Conservation (phyloP, 2,113 vertebrate species). For the Hydropotes inermis region DNA sequence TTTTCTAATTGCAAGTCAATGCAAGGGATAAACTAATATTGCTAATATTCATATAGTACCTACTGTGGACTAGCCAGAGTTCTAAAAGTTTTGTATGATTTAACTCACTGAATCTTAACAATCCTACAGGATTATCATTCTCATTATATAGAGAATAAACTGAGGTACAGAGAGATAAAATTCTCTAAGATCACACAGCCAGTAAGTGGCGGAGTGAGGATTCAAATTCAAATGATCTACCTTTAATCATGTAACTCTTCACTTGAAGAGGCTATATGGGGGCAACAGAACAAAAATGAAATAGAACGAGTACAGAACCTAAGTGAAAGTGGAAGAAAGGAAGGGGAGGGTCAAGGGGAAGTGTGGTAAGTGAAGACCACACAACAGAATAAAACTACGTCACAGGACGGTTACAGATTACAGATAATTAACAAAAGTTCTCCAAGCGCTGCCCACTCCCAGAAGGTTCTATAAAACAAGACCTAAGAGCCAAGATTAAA, state of each 20-base stretch:
- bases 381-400: background rate
- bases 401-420: background rate
- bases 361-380: background rate
- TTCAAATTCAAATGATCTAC: slow-evolving; percentile 1
- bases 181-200: background rate
- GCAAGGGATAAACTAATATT: background rate
- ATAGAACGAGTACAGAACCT: background rate
- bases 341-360: background rate
- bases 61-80: background rate
- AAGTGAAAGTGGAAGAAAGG: background rate
- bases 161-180: background rate
- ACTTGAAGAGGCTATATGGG: background rate
- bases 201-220: background rate
- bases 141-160: background rate
- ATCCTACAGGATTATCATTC: background rate
- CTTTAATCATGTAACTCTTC: background rate
- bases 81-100: background rate
- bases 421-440: background rate
- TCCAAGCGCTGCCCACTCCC: background rate
- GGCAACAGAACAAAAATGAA: background rate
- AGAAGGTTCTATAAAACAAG: background rate
- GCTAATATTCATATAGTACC: background rate
- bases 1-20: slow-evolving; percentile 9
- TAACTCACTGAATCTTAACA: background rate
- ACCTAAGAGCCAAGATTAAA: background rate